Base-by-base conservation (phyloP, 1,140 invertebrate genomes). In the Scaptomyza pallida region DNA sequence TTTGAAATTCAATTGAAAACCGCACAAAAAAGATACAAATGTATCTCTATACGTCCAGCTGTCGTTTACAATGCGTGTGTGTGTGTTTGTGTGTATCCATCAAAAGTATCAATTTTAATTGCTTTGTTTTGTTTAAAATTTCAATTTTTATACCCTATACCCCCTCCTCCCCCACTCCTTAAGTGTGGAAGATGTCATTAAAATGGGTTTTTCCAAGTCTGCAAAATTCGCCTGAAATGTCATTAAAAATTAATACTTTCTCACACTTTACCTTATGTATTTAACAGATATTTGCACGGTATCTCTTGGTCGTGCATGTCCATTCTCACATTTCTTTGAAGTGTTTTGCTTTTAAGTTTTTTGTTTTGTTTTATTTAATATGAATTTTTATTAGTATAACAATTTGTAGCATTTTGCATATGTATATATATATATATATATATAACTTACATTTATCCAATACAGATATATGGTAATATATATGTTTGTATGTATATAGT, bases 321-420 rank as follows among this genome's bases (percentile, higher is more conserved):
- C 19, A 8, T 23, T 21, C n/a, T 26, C 13, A 8, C 4, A 13
- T n/a, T n/a, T 23, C 3, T 26, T 26, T 47, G 12, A 17, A 19
- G 12, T 2, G 19, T n/a, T 73, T 73, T 45, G n/a, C 15, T 35
- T 37, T 62, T 62, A 51, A 45, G 54, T 51, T 16, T 17, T 48
- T 55, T 13, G 50, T 69, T 50, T 6, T 17, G n/a, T 55, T 50
- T 52, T 37, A 19, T 55, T 82, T 44, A 55, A 68, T 68, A 51
- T 45, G 70, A 45, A 51, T 69, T 72, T n/a, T 75, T 77, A 71
- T 77, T 75, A 78, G 69, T 82, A 83, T 88, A 86, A 86, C 82
- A 82, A 89, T 78, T 70, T 78, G 82, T 89, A 54, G 55, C 65
- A 63, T 63, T n/a, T 59, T 61, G 54, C 48, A 62, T 55, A n/a